A percentile compares a stretch with the other conserved stretches of the same genome.
phyloP scores from a whole-genome alignment of 2,797 vertebrate species.

The Pseudochirops corinnae region DNA sequence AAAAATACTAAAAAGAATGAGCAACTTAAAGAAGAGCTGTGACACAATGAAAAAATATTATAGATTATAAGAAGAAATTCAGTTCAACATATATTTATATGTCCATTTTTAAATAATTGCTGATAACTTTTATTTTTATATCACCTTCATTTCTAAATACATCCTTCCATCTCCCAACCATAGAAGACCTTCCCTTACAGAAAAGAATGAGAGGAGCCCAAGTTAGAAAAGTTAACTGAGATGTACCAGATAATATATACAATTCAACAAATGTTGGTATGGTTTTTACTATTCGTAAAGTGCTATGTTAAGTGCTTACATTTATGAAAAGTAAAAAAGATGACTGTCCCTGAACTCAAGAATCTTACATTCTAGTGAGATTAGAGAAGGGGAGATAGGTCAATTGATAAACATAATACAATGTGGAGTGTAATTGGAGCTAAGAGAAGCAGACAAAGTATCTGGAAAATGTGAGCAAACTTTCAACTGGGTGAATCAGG shows the following conservation, averaged over 20 bases:
- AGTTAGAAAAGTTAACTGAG: not conserved
- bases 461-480: not conserved
- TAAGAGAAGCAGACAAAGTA: not conserved
- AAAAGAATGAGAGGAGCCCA: not conserved
- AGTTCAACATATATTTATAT: not conserved
- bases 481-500: not conserved
- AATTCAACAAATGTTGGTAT: not conserved
- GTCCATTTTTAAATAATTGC: not conserved
- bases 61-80: not conserved
- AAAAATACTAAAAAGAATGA: not conserved
- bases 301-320: not conserved
- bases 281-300: not conserved
- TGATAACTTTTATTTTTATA: not conserved
- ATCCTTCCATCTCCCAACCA: not conserved
- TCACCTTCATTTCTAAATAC: not conserved
- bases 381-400: conserved; percentile 48
- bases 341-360: not conserved
- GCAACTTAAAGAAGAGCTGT: not conserved
- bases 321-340: not conserved
- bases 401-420: not conserved
- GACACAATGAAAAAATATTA: not conserved
- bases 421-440: not conserved
- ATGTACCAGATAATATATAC: not conserved
- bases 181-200: not conserved
- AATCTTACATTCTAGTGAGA: not conserved